Evolutionary conservation across 2,888 invertebrate species (phyloP), one percentile per base, ranked within the genome.

Genomic region (Notodonta dromedarius): DNA sequence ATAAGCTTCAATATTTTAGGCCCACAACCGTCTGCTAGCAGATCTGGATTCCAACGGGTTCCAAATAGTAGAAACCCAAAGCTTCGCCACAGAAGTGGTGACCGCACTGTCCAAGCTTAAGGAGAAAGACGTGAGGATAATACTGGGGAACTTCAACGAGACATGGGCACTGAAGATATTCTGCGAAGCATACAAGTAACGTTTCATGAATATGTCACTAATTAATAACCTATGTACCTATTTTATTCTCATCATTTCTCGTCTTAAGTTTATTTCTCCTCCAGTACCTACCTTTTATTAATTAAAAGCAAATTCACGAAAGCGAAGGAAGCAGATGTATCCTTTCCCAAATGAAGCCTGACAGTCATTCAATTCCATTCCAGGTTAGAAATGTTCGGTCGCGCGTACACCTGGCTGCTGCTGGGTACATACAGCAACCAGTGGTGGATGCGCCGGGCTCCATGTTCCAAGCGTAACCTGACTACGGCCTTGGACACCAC

Each of bases 101-200:
- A 95, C 96, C 9, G 97, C 98, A 0, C 94, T 98, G 82, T 94
- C 95, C 51, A 97, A 97, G 83, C 94, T 98, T 0, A 96, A 97
- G 76, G 97, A 97, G 73, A 97, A 98, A 80, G 99, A 99, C 83
- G 97, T 98, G 4, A 95, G 99, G 63, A 98, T 99, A 62, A 98
- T 99, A 74, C 93, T 99, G 75, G 98, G 98, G 4, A 99, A 99
- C 89, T 99, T 99, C 88, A 98, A 98, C 88, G 98, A 98, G 84
- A 96, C 96, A 58, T 98, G 98, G 97, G 99, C 99, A 0, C 93
- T 98, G 60, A 95, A 95, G 77, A 97, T 98, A 68, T 98, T 98
- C 85, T 98, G 98, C 85, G 97, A 98, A 83, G 98, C 98, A 57
- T 96, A 96, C 85, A 96, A 95, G 96, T 96, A 85, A 76, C 83